Percentiles rank a stretch among this genome's conserved stretches.
Conservation (phyloP, 2,113 vertebrate species). For the Albula glossodonta region DNA sequence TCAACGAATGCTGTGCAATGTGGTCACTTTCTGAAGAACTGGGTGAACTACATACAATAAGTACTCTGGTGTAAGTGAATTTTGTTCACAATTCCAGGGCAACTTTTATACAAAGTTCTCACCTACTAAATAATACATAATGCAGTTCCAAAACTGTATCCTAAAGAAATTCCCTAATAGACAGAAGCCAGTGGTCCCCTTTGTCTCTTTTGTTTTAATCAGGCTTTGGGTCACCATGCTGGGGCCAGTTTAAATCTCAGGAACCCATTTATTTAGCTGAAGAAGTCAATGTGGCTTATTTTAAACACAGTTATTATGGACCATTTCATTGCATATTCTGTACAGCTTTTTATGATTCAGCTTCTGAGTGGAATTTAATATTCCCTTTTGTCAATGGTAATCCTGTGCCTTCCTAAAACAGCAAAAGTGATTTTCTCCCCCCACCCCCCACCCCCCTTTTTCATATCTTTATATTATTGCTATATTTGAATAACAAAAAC, state of each 20-base stretch:
- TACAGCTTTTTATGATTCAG: constrained; percentile 9
- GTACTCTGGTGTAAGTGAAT: too few relatives aligned
- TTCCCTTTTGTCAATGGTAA: constrained; percentile 28
- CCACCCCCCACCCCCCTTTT: not conserved
- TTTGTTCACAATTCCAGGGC: too few relatives aligned
- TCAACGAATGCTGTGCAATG: not conserved
- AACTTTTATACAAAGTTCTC: too few relatives aligned
- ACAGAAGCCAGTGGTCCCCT: not conserved
- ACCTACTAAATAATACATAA: not conserved
- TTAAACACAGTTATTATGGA: constrained; percentile 4
- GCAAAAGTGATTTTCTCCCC: not conserved
- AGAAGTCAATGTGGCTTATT: constrained; percentile 5
- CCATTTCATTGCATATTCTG: constrained; percentile 17
- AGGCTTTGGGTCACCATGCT: not conserved
- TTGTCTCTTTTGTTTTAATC: not conserved
- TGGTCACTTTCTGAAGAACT: not conserved
- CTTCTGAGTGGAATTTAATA: constrained; percentile 10
- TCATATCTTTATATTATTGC: constrained; percentile 25
- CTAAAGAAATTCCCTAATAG: not conserved
- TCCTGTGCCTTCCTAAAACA: constrained; percentile 25
- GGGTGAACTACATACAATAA: not conserved
- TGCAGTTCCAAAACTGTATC: not conserved
- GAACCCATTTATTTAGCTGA: not conserved
- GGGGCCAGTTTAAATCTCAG: not conserved
- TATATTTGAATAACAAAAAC: not conserved